Base-by-base conservation (phyloP, 1,140 invertebrate species). In the Kradibia gibbosae region DNA sequence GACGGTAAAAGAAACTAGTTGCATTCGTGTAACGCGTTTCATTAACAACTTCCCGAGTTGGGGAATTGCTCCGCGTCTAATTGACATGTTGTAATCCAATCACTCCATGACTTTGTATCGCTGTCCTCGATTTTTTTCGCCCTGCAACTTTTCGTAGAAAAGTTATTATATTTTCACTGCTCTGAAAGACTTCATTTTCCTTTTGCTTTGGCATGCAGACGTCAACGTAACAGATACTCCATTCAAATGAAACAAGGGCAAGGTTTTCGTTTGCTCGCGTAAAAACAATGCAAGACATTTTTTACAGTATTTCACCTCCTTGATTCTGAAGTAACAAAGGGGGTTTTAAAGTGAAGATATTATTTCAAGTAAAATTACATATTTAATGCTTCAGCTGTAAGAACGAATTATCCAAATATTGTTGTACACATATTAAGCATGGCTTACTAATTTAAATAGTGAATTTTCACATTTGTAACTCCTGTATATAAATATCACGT, bases 61-160 rank as follows among this genome's bases (percentile, higher is more conserved):
- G 34, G 22, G 53, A 81, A 60, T 81, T 67, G 48, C 65, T 73
- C 60, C 17, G 45, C 45, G 75, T 75, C 45, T 81, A 81, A 81
- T 81, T 76, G 73, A 76, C 62, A 70, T 81, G 80, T 81, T 71
- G 80, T 71, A 81, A 76, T 53, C 73, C n/a, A 48, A 81, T 75
- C 79, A 62, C 71, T 31, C 70, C 57, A 28, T 65, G 55, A 65
- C 57, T 77, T 48, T 78, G 65, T 55, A 60, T 8, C 70, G 22
- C 60, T 22, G 79, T 42, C 80, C 80, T 81, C 80, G 65, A 81
- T 81, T 76, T 67, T 71, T 81, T 77, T 48, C 31, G 67, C 70
- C 13, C 10, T 17, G 20, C 53, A 15, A 73, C 8, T 34, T 78
- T 80, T 65, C 71, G 62, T 62, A 71, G 78, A 80, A 75, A 75